Conservation (phyloP, 2,797 vertebrate species). For the Centroberyx gerrardi region DNA sequence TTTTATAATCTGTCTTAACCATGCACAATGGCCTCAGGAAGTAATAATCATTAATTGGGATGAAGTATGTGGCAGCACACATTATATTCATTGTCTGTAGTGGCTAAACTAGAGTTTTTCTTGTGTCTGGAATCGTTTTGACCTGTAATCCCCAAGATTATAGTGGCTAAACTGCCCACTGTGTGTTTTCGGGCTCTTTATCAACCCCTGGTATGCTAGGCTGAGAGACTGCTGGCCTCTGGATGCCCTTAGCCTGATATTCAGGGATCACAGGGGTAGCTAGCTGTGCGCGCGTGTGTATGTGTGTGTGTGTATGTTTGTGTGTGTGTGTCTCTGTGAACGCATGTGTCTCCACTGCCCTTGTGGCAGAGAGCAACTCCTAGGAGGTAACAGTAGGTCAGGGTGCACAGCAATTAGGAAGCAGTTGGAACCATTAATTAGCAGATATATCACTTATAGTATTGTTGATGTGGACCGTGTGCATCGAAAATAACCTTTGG, state of each 20-base stretch:
- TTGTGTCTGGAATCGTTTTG: conserved; percentile 76
- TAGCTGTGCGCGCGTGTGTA: conserved; percentile 52
- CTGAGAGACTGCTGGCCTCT: conserved; percentile 75
- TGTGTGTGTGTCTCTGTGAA: conserved; percentile 34
- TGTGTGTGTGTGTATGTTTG: conserved; percentile 23
- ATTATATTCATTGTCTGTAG: conserved; percentile 44
- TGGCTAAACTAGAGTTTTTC: conserved; percentile 32
- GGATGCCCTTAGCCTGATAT: conserved; percentile 81
- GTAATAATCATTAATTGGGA: conserved; percentile 28
- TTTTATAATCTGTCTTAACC: conserved; percentile 15
- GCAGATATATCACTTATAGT: conserved; percentile 72
- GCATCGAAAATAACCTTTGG: conserved; percentile 67
- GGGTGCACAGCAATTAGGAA: conserved; percentile 75
- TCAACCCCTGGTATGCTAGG: conserved; percentile 72
- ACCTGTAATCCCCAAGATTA: conserved; percentile 82
- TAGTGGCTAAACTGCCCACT: conserved; percentile 80
- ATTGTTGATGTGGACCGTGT: conserved; percentile 69
- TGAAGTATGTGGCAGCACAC: conserved; percentile 31
- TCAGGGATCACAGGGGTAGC: conserved; percentile 78
- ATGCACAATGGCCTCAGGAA: conserved; percentile 19
- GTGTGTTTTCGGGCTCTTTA: conserved; percentile 77
- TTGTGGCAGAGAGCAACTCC: conserved; percentile 68
- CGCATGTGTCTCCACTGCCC: conserved; percentile 59
- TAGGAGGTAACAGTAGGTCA: conserved; percentile 73
- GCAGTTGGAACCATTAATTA: conserved; percentile 79